phyloP scores from a whole-genome alignment of 2,113 vertebrate species.

The Paralichthys olivaceus region DNA sequence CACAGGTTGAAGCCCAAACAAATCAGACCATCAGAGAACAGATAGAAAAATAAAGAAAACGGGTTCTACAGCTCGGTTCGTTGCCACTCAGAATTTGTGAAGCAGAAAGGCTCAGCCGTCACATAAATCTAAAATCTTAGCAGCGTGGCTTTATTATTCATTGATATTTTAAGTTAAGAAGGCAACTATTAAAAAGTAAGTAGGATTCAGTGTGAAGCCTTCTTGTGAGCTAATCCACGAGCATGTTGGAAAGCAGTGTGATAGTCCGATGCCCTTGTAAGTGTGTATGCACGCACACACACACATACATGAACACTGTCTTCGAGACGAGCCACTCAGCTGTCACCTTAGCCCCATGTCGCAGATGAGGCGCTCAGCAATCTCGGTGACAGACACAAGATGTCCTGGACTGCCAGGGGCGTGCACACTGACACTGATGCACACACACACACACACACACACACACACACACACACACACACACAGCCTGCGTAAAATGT shows the following conservation, averaged over 20 bases:
- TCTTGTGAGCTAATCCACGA: constrained; percentile 40
- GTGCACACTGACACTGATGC: constrained; percentile 71
- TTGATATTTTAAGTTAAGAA: not conserved
- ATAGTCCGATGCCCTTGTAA: constrained; percentile 29
- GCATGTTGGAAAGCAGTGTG: constrained; percentile 39
- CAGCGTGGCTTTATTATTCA: not conserved
- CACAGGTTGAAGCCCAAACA: no score
- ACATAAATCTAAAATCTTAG: not conserved
- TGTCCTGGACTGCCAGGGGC: constrained; percentile 89
- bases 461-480: constrained; percentile 18
- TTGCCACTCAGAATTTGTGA: not conserved
- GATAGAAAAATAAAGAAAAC: not conserved
- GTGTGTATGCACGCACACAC: constrained; percentile 8
- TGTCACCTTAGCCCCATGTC: constrained; percentile 70
- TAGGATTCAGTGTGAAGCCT: not conserved
- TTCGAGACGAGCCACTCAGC: constrained; percentile 64
- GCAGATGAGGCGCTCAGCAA: constrained; percentile 76
- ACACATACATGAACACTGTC: constrained; percentile 20
- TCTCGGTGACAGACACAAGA: constrained; percentile 94
- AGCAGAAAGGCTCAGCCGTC: not conserved
- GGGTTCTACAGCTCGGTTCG: no score
- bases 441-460: constrained; percentile 15
- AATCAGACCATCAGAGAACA: not conserved
- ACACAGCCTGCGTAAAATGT: constrained; percentile 55
- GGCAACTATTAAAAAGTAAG: not conserved